These are phyloP conservation scores for Drosophila sproati DNA, from an alignment of 1,140 invertebrate species.

Conservation along the genomic window DNA sequence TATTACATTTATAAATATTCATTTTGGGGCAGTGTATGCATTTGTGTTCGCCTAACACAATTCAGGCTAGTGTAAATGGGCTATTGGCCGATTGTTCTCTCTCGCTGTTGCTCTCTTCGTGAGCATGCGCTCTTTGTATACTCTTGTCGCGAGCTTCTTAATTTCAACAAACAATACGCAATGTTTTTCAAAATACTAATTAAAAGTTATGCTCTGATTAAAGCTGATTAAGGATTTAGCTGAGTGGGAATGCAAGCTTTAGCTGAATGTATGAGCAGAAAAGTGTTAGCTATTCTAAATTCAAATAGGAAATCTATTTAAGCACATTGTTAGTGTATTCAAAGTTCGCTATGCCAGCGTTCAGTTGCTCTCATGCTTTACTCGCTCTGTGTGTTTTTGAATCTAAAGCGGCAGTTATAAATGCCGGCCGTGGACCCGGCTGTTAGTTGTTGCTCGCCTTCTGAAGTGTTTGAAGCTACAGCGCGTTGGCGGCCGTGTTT, in stretches of 20 bases:
- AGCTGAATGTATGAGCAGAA: background rate
- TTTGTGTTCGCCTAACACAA: background rate
- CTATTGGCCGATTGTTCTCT: conserved; percentile 20
- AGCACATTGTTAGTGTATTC: conserved; percentile 10
- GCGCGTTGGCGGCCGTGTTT: conserved; percentile 62
- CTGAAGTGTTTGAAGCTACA: conserved; percentile 58
- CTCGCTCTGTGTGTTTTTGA: conserved; percentile 46
- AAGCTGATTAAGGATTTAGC: too few species aligned
- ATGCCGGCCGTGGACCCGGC: conserved; percentile 44
- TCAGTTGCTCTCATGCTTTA: conserved; percentile 17
- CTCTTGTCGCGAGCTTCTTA: background rate
- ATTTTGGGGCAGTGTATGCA: conserved; percentile 4
- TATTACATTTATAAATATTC: too few species aligned
- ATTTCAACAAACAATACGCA: background rate
- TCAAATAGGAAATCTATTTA: background rate
- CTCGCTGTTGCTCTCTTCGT: conserved; percentile 26
- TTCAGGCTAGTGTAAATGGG: conserved; percentile 27
- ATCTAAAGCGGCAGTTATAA: conserved; percentile 60
- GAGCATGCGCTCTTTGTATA: conserved; percentile 45
- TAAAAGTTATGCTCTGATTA: background rate
- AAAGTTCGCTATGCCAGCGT: background rate
- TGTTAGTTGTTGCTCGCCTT: conserved; percentile 62
- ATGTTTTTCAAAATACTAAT: background rate
- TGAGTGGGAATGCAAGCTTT: background rate
- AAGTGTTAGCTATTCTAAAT: background rate